phyloP scores from a whole-genome alignment of 2,888 invertebrate genomes.

The Sisyra nigra region DNA sequence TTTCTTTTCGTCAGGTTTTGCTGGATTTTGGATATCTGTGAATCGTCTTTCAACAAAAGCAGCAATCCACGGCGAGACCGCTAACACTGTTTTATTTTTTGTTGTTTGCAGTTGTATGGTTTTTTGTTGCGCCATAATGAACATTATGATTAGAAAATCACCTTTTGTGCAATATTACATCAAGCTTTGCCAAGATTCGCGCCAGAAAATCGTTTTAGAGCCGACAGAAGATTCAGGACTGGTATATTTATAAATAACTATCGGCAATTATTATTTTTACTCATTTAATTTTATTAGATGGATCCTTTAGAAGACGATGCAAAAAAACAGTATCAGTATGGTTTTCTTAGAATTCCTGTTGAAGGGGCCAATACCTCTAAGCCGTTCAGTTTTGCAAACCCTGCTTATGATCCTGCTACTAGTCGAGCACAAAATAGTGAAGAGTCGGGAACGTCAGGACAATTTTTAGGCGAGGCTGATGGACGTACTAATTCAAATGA shows the following conservation, averaged over 20 bases:
- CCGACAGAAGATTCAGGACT: conserved; percentile 73
- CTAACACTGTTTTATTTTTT: conserved; percentile 80
- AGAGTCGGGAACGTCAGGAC: conserved; percentile 8
- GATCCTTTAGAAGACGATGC: conserved; percentile 39
- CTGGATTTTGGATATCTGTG: conserved; percentile 73
- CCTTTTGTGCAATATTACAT: conserved; percentile 75
- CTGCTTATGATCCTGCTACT: conserved; percentile 63
- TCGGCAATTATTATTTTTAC: not conserved
- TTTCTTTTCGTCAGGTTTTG: conserved; percentile 41
- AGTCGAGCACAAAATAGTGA: conserved; percentile 27
- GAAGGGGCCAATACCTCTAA: conserved; percentile 28
- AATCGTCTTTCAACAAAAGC: conserved; percentile 67
- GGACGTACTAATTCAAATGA: not conserved
- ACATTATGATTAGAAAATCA: conserved; percentile 59
- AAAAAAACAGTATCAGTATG: conserved; percentile 42
- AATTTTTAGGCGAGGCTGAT: conserved; percentile 1
- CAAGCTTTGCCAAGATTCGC: conserved; percentile 52
- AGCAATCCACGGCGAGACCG: conserved; percentile 54
- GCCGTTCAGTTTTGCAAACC: conserved; percentile 66
- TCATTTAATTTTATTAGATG: conserved; percentile 33
- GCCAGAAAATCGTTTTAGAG: conserved; percentile 63
- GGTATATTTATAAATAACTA: conserved; percentile 35
- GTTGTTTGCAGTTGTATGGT: conserved; percentile 62
- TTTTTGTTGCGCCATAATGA: conserved; percentile 58
- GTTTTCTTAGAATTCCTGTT: conserved; percentile 47